Conservation (phyloP, 1,140 invertebrate genomes). For the Drosophila novamexicana region DNA sequence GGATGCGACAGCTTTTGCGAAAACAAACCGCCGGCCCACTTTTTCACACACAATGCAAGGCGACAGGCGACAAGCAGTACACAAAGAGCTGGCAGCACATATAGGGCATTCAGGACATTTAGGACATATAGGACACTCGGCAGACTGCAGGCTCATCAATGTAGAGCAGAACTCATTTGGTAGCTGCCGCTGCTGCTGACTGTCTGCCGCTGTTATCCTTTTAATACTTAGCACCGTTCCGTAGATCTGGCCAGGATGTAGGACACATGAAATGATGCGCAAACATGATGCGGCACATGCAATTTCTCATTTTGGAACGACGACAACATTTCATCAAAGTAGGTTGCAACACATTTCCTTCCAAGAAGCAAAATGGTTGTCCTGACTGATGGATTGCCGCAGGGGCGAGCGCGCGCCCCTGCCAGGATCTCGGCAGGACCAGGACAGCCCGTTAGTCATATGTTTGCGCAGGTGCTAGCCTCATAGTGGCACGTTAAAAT, state of each 20-base stretch:
- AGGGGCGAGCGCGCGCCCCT: conserved; percentile 5
- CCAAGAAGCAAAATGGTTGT: conserved; percentile 26
- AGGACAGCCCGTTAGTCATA: neutral
- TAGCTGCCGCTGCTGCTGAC: conserved; percentile 43
- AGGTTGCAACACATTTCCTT: conserved; percentile 56
- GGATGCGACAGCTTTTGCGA: conserved; percentile 43
- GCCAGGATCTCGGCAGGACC: neutral
- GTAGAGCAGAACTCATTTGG: conserved; percentile 60
- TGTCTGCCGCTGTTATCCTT: conserved; percentile 57
- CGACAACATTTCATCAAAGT: conserved; percentile 58
- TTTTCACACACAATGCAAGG: conserved; percentile 40
- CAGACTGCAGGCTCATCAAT: conserved; percentile 40
- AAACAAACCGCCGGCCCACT: conserved; percentile 59
- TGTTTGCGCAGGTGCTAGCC: conserved; percentile 54
- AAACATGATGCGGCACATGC: conserved; percentile 49
- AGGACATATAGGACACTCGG: no score
- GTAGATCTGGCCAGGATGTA: conserved; percentile 18
- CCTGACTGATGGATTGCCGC: conserved; percentile 36
- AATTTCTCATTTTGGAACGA: conserved; percentile 50
- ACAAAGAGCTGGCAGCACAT: conserved; percentile 32
- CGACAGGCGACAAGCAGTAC: neutral
- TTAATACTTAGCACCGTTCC: conserved; percentile 40
- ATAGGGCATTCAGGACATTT: neutral
- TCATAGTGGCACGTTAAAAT: conserved; percentile 24
- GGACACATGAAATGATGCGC: conserved; percentile 50